These are phyloP conservation scores for Trissolcus basalis DNA, from an alignment of 1,140 invertebrate genomes.

Conservation along the genomic window DNA sequence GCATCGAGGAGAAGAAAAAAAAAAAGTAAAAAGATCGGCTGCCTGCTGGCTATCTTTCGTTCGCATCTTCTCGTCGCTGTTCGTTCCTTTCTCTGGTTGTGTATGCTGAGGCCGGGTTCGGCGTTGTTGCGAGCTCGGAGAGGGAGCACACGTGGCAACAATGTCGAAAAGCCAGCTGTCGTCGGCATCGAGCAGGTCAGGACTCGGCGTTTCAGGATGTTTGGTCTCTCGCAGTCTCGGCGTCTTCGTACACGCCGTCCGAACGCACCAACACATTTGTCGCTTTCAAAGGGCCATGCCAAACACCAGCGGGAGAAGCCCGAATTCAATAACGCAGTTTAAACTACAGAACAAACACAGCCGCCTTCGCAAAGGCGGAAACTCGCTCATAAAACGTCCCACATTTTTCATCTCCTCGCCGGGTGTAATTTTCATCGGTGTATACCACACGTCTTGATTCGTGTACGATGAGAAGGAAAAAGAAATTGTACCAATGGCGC, in stretches of 20 bases:
- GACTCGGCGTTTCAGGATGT: slow-evolving; percentile 46
- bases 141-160: slow-evolving; percentile 49
- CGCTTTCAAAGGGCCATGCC: slow-evolving; percentile 31
- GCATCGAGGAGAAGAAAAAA: slow-evolving; percentile 3
- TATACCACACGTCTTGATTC: too few relatives aligned
- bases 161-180: slow-evolving; percentile 55
- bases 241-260: slow-evolving; percentile 20
- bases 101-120: background rate
- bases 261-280: slow-evolving; percentile 30
- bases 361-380: slow-evolving; percentile 40
- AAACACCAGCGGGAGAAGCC: slow-evolving; percentile 33
- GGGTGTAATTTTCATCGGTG: too few relatives aligned
- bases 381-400: slow-evolving; percentile 31
- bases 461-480: too few relatives aligned
- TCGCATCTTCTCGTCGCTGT: background rate
- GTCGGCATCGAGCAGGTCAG: slow-evolving; percentile 55
- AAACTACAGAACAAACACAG: slow-evolving; percentile 50
- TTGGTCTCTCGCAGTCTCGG: slow-evolving; percentile 43
- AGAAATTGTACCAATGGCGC: too few relatives aligned
- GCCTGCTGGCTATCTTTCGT: slow-evolving; percentile 11
- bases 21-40: slow-evolving; percentile 21
- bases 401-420: slow-evolving; percentile 23
- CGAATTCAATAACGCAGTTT: slow-evolving; percentile 48
- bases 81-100: background rate
- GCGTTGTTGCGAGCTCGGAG: background rate